Conservation (phyloP, 2,888 invertebrate species). For the Zaprionus obscuricornis region DNA sequence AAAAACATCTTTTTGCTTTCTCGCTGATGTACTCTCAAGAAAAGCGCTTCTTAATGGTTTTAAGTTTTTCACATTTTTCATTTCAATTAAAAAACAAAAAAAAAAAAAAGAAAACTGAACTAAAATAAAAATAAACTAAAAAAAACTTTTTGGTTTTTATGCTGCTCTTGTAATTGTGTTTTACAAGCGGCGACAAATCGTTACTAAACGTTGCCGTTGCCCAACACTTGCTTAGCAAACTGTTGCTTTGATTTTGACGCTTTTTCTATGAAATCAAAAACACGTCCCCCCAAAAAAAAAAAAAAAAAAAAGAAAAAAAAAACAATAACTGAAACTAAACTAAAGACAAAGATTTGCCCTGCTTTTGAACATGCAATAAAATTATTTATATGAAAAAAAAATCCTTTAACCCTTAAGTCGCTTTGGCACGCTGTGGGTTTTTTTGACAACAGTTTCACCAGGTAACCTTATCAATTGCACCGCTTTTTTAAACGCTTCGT, state of each 20-base stretch:
- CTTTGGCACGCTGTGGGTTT: constrained; percentile 88
- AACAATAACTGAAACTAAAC: constrained; percentile 16
- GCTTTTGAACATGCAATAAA: constrained; percentile 33
- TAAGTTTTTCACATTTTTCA: constrained; percentile 54
- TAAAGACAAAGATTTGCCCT: constrained; percentile 16
- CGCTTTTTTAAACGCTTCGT: constrained; percentile 83
- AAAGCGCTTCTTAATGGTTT: constrained; percentile 76
- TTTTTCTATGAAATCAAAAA: constrained; percentile 37
- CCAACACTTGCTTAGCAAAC: constrained; percentile 42
- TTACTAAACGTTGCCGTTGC: constrained; percentile 72
- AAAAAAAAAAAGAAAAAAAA: constrained; percentile 16
- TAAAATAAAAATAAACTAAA: no score
- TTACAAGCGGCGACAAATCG: constrained; percentile 43
- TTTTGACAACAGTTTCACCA: constrained; percentile 85
- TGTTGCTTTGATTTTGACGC: constrained; percentile 69
- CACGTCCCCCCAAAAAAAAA: constrained; percentile 5
- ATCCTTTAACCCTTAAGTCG: constrained; percentile 80
- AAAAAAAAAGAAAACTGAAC: constrained; percentile 1
- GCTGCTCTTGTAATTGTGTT: constrained; percentile 37
- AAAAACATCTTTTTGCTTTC: constrained; percentile 54
- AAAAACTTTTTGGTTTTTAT: constrained; percentile 37
- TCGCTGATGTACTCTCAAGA: constrained; percentile 67
- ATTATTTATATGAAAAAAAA: constrained; percentile 45
- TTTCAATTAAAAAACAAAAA: constrained; percentile 20
- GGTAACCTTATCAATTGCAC: constrained; percentile 87